Conservation (phyloP, 2,797 vertebrate species). For the Sus cebifrons region DNA sequence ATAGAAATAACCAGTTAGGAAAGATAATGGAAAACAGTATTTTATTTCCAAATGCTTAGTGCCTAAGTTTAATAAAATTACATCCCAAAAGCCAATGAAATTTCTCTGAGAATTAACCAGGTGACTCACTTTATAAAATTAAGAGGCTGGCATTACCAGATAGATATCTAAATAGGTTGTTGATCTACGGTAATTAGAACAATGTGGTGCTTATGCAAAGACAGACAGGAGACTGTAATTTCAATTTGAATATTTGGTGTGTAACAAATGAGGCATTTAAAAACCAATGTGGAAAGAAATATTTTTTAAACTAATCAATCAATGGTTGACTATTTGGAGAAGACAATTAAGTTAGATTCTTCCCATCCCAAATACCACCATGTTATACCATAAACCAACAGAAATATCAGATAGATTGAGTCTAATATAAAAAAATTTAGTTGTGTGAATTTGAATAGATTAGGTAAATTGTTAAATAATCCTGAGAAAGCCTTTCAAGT, state of each 20-base stretch:
- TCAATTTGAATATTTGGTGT: conserved; percentile 10
- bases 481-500: background rate
- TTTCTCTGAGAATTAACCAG: background rate
- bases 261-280: background rate
- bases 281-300: conserved; percentile 41
- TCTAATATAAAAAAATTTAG: conserved; percentile 1
- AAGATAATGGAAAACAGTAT: conserved; percentile 4
- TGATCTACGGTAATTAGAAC: background rate
- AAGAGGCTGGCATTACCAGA: background rate
- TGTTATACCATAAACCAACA: conserved; percentile 6
- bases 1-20: conserved; percentile 19
- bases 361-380: background rate
- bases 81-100: background rate
- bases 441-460: background rate
- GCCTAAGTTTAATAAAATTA: conserved; percentile 55
- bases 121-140: background rate
- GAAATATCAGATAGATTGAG: background rate
- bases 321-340: conserved; percentile 45
- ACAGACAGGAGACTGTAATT: background rate
- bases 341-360: background rate
- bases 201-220: background rate
- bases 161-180: background rate
- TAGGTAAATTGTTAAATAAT: background rate
- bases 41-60: conserved; percentile 9
- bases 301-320: background rate